phyloP scores from a whole-genome alignment of 2,797 vertebrate genomes.

The Nyctibius grandis region DNA sequence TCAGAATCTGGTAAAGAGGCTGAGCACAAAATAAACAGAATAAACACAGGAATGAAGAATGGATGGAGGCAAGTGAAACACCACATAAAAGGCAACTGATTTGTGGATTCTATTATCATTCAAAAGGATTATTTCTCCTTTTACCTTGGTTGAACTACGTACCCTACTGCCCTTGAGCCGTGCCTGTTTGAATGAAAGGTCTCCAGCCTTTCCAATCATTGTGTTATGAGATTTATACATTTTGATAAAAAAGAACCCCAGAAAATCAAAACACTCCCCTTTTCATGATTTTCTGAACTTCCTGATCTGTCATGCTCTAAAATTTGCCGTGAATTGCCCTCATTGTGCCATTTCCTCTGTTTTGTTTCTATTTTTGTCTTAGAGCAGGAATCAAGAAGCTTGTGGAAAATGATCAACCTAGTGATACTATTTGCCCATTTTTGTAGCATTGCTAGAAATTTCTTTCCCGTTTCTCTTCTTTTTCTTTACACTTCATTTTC shows the following conservation, averaged over 20 bases:
- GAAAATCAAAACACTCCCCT: background rate
- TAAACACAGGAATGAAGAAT: background rate
- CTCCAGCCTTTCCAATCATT: background rate
- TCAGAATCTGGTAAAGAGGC: background rate
- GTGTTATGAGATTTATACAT: background rate
- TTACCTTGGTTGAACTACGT: background rate
- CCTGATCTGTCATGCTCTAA: background rate
- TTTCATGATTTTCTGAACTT: conserved; percentile 11
- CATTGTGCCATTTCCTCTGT: conserved; percentile 52
- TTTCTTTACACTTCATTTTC: background rate
- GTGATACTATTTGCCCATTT: background rate
- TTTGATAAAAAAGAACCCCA: background rate
- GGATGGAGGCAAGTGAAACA: background rate
- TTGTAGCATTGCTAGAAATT: background rate
- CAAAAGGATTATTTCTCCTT: background rate
- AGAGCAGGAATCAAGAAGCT: background rate
- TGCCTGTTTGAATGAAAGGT: rapidly evolving
- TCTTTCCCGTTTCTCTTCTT: background rate
- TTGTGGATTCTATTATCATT: background rate
- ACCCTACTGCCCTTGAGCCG: rapidly evolving
- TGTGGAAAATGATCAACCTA: background rate
- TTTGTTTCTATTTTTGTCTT: conserved; percentile 35
- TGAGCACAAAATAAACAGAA: background rate
- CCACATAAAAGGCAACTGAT: background rate
- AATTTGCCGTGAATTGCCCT: conserved; percentile 1